Percentiles rank a stretch among this genome's conserved stretches.
These are phyloP conservation scores for Aricia agestis DNA, from an alignment of 1,140 invertebrate species.

Conservation along the genomic window DNA sequence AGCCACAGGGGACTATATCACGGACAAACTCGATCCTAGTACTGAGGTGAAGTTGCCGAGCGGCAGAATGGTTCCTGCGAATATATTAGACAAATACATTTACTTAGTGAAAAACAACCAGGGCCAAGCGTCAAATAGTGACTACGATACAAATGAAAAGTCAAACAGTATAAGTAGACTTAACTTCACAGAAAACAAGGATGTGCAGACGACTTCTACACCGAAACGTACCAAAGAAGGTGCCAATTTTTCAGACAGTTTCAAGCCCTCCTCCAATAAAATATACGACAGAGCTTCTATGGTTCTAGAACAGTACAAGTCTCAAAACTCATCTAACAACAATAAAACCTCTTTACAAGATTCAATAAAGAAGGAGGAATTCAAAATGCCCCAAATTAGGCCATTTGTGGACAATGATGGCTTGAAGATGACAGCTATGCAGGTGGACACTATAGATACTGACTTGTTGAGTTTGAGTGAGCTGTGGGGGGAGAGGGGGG, in stretches of 20 bases:
- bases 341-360: conserved; percentile 40
- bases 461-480: conserved; percentile 75
- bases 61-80: conserved; percentile 47
- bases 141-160: conserved; percentile 33
- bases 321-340: conserved; percentile 40
- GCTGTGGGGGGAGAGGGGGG: conserved; percentile 73
- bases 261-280: conserved; percentile 60
- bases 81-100: conserved; percentile 65
- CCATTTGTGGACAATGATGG: conserved; percentile 45
- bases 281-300: conserved; percentile 59
- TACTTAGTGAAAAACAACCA: conserved; percentile 56
- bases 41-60: conserved; percentile 54
- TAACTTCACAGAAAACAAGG: conserved; percentile 57
- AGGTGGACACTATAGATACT: conserved; percentile 56
- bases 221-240: conserved; percentile 42
- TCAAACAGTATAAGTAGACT: conserved; percentile 51
- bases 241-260: conserved; percentile 44
- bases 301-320: conserved; percentile 63
- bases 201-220: conserved; percentile 62
- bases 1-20: conserved; percentile 57
- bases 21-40: conserved; percentile 49
- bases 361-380: conserved; percentile 49
- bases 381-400: conserved; percentile 67
- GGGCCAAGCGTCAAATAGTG: conserved; percentile 27
- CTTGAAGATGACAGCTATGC: conserved; percentile 28